Evolutionary conservation across 1,140 invertebrate species (phyloP), one percentile per base, ranked within the genome.

Genomic region (Papilio polytes): DNA sequence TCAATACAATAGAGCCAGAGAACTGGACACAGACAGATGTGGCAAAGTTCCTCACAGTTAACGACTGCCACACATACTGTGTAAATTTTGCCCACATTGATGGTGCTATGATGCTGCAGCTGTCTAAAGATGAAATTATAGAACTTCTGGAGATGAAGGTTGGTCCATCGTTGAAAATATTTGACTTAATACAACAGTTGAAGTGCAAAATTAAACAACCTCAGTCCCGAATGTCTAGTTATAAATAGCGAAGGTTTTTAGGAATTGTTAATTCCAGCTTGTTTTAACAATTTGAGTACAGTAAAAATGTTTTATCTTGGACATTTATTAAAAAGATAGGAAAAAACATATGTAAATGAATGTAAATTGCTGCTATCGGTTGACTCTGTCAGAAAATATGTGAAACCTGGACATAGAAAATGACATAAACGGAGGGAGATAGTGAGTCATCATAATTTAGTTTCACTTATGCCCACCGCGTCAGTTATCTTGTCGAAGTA

Each of bases 131-230:
- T 89, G 97, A 99, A 94, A 98, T 99, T 78, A 97, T 99, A 84
- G 97, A 97, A 88, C 95, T 98, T 46, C 97, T 98, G 15, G 97
- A 98, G 83, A 98, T 98, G 96, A 99, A 99, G 96, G 98, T 99
- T 80, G 98, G 98, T 6, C 98, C 98, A 9, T 98, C 98, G 7
- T 90, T 99, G 36, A 99, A 99, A 96, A 99, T 99, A 90, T 98
- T 97, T 88, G 98, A 99, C 95, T 96, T 99, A 63, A 98, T 99
- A 86, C 97, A 98, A 88, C 98, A 98, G 87, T 95, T 98, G 18
- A 98, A 98, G 95, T 97, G 97, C 88, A 97, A 97, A 96, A 96
- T 98, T 74, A 97, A 97, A 93, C 97, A 97, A 80, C 96, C 97
- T 81, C 97, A 97, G 89, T 96, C 96, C 92, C 96, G 96, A 90